These are phyloP conservation scores for Drosophila meridionalis DNA, from an alignment of 2,888 invertebrate genomes.

Conservation along the genomic window DNA sequence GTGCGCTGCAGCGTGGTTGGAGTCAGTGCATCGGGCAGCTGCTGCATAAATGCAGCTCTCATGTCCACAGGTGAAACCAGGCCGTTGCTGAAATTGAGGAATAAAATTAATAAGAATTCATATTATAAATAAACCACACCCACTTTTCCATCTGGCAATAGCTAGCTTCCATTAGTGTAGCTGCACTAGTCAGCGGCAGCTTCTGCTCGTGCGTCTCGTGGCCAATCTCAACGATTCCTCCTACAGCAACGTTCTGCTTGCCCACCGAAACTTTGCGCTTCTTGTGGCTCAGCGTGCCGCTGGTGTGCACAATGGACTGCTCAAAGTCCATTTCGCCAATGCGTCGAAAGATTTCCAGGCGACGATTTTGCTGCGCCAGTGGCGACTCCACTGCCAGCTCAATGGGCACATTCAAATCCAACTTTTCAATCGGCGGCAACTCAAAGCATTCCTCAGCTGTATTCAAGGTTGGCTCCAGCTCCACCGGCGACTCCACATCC, in stretches of 20 bases:
- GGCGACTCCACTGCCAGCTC: conserved; percentile 83
- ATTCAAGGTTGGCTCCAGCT: conserved; percentile 82
- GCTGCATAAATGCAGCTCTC: conserved; percentile 66
- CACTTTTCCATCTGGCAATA: conserved; percentile 80
- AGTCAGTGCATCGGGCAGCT: conserved; percentile 87
- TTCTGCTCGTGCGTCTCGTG: conserved; percentile 65
- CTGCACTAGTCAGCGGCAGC: conserved; percentile 73
- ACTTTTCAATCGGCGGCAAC: conserved; percentile 87
- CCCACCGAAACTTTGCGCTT: conserved; percentile 43
- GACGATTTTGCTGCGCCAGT: conserved; percentile 84
- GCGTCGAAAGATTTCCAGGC: conserved; percentile 89
- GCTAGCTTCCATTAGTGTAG: conserved; percentile 86
- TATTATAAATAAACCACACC: conserved; percentile 6
- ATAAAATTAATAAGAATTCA: neutral
- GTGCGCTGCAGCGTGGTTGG: conserved; percentile 89
- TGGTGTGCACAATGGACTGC: conserved; percentile 89
- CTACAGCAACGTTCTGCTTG: conserved; percentile 9
- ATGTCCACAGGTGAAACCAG: conserved; percentile 67
- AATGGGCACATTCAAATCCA: conserved; percentile 85
- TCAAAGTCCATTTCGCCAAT: conserved; percentile 91
- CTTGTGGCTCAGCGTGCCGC: conserved; percentile 82
- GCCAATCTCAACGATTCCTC: conserved; percentile 84
- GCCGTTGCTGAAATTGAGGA: conserved; percentile 49
- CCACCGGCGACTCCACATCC: conserved; percentile 79
- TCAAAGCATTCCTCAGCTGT: conserved; percentile 92